phyloP scores from a whole-genome alignment of 2,113 vertebrate species.

The Phoxinus phoxinus region DNA sequence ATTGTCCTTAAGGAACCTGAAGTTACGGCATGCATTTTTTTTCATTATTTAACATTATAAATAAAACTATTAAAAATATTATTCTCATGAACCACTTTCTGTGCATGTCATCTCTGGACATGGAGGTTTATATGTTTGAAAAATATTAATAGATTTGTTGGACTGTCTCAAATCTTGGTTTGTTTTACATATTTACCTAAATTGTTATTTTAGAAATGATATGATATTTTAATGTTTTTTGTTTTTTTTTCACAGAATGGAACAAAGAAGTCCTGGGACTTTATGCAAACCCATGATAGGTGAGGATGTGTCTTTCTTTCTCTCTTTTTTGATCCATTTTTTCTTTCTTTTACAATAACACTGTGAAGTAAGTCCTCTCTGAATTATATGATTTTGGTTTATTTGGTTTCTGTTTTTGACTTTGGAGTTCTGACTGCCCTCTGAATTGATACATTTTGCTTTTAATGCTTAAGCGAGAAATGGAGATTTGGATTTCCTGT shows the following conservation, averaged over 20 bases:
- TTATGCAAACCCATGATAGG: conserved; percentile 91
- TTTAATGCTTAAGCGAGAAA: neutral
- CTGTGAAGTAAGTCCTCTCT: neutral
- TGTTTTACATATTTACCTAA: neutral
- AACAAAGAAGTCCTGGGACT: conserved; percentile 88
- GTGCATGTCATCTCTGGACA: neutral
- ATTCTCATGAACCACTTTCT: neutral
- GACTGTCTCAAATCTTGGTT: neutral
- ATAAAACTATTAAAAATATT: neutral
- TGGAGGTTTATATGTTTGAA: neutral
- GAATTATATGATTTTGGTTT: neutral
- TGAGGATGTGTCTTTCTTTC: conserved; percentile 64
- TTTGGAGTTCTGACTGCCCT: neutral
- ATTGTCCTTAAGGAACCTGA: neutral
- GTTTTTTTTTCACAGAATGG: conserved; percentile 80
- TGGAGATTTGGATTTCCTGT: neutral
- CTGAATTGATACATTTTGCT: neutral
- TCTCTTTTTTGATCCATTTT: too few relatives aligned
- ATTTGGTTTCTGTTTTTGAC: neutral
- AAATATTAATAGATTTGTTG: too few relatives aligned
- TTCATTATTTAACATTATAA: neutral
- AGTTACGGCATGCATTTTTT: neutral
- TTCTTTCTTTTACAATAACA: neutral
- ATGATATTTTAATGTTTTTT: conserved; percentile 46
- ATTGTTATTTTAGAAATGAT: neutral